Percentiles rank a stretch among this genome's conserved stretches.
phyloP scores from a whole-genome alignment of 64 coral and sea anemone genomes.

The Anthopleura sola region DNA sequence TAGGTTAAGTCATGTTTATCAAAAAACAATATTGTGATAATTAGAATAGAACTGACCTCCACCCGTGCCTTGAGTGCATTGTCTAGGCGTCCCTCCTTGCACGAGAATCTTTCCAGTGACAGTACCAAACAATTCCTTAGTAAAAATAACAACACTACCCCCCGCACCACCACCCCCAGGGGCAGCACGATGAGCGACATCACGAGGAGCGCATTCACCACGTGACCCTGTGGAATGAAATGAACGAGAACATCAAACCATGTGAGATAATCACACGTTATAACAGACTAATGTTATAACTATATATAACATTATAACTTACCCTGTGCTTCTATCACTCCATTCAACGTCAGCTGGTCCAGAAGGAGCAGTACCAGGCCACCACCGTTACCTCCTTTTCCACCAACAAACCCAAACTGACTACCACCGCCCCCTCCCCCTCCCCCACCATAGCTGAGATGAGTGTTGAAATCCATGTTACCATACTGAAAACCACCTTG shows the following conservation, averaged over 20 bases:
- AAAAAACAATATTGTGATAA: neutral
- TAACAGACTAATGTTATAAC: neutral
- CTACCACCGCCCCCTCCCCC: slow-evolving; percentile 33
- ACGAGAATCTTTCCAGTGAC: slow-evolving; percentile 22
- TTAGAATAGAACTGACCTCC: slow-evolving; percentile 19
- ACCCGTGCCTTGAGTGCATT: slow-evolving; percentile 20
- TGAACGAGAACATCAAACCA: neutral
- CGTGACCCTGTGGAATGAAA: neutral
- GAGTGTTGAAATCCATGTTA: slow-evolving; percentile 15
- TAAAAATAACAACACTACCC: slow-evolving; percentile 43
- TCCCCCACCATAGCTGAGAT: slow-evolving; percentile 42
- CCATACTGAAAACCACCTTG: slow-evolving; percentile 47
- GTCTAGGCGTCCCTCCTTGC: neutral
- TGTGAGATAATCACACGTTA: neutral
- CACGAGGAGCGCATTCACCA: neutral
- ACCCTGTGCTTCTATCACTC: slow-evolving; percentile 35
- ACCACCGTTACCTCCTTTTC: slow-evolving; percentile 38
- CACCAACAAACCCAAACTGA: neutral
- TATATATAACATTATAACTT: neutral
- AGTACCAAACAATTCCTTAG: slow-evolving; percentile 27
- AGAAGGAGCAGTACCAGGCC: slow-evolving; percentile 39
- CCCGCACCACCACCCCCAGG: slow-evolving; percentile 44
- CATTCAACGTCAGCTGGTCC: slow-evolving; percentile 26
- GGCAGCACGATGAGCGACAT: slow-evolving; percentile 11
- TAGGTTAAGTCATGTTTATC: neutral